phyloP scores from a whole-genome alignment of 1,140 invertebrate genomes.

The Zaprionus camerounensis region DNA sequence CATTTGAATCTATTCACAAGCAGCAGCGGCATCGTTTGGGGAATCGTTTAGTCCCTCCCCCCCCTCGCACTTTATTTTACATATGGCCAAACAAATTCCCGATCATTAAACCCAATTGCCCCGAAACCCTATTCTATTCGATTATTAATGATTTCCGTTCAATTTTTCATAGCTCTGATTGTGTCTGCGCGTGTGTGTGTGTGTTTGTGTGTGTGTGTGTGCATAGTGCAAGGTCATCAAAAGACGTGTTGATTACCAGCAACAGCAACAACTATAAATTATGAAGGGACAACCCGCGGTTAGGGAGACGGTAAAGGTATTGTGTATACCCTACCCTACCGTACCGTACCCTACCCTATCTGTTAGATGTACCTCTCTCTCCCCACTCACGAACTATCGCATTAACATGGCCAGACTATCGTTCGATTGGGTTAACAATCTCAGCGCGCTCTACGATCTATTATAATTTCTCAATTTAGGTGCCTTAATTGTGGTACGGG shows the following conservation, averaged over 20 bases:
- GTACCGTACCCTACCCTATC: neutral
- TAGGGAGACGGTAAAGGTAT: constrained; percentile 33
- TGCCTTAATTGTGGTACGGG: neutral
- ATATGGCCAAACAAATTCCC: constrained; percentile 53
- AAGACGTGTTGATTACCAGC: constrained; percentile 80
- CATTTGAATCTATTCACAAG: constrained; percentile 24
- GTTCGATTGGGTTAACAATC: neutral
- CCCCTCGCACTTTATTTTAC: constrained; percentile 33
- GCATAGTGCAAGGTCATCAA: constrained; percentile 80
- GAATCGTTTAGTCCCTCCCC: constrained; percentile 34
- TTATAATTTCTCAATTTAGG: constrained; percentile 6
- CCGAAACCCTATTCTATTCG: constrained; percentile 50
- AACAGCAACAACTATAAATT: constrained; percentile 80
- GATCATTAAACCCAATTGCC: constrained; percentile 69
- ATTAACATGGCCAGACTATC: neutral
- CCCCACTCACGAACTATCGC: neutral
- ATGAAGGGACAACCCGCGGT: constrained; percentile 66
- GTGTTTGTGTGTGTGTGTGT: neutral
- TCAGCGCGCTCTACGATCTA: neutral
- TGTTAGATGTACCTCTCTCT: neutral
- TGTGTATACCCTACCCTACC: constrained; percentile 20
- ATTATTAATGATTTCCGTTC: constrained; percentile 82
- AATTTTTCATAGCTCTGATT: constrained; percentile 74
- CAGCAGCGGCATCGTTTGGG: constrained; percentile 2
- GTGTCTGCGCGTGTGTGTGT: too few species aligned